Evolutionary conservation across 2,888 invertebrate species (phyloP), one percentile per base, ranked within the genome.

Genomic region (Oscheius sp.): DNA sequence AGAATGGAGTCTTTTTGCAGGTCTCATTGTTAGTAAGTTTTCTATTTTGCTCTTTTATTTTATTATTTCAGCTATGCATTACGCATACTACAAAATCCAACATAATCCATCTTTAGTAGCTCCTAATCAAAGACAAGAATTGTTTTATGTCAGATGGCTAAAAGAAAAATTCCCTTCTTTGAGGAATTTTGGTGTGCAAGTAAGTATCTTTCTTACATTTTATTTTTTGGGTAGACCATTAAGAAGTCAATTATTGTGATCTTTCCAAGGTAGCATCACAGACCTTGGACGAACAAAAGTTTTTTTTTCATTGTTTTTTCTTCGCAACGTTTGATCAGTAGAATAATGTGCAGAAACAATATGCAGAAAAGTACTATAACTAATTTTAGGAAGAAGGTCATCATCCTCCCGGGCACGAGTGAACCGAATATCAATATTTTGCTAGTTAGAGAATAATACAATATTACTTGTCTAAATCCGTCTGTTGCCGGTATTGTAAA

Each of bases 1-100:
- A 45, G 78, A 78, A 44, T 73, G 71, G 65, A 68, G 74, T 30
- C 67, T 72, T 8, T 78, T 78, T 59, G 75, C 71, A 45, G 76
- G 71, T 41, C 72, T 78, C n/a, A 67, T 78, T 51, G 71, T 77
- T 22, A 73, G 78, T 78, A 64, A 73, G 78, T 62, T 63, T 32
- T 54, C 1, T 22, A 14, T 14, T 6, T 41, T 41, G 12, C 12
- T 6, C 41, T 12, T 41, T 17, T 6, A 12, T 6, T 17, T 41
- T 17, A 6, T 41, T 17, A 4, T 6, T 41, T 41, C 67, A 81
- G 81, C 77, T 1, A 78, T 82, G 74, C 82, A 82, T 67, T 78
- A 73, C 59, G 80, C 80, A 24, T 82, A 82, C 73, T 82, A 82
- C 75, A 78, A 71, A 24, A 82, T 82, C 47, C 82, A 82, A 68